phyloP scores from a whole-genome alignment of 53 echinoderm and acorn worm genomes.

The Pentamera pediparva region DNA sequence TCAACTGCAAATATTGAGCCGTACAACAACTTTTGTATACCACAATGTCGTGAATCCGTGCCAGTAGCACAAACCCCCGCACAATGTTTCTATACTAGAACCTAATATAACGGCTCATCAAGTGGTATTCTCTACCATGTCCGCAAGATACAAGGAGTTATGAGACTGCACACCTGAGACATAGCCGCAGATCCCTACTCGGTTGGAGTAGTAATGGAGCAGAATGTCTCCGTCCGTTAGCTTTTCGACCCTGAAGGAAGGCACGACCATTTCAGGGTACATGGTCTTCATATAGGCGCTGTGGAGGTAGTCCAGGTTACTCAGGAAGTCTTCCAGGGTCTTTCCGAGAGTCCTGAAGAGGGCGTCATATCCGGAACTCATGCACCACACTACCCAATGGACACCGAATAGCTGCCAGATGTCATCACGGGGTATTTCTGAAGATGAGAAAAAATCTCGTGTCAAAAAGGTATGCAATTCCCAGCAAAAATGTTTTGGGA shows the following conservation, averaged over 20 bases:
- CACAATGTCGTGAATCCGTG: too few species aligned
- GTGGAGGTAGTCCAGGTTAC: constrained; percentile 79
- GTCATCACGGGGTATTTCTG: constrained; percentile 48
- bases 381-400: constrained; percentile 82
- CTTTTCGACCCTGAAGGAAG: constrained; percentile 73
- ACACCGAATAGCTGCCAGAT: constrained; percentile 84
- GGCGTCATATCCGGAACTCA: constrained; percentile 74
- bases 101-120: too few species aligned
- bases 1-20: too few species aligned
- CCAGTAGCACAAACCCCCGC: too few species aligned
- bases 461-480: too few species aligned
- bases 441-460: too few species aligned
- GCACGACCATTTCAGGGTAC: constrained; percentile 83
- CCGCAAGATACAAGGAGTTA: too few species aligned
- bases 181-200: constrained; percentile 52
- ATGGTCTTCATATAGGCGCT: constrained; percentile 93
- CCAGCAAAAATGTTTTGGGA: too few species aligned
- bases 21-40: too few species aligned
- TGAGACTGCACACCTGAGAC: too few species aligned
- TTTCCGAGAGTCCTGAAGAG: constrained; percentile 73
- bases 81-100: too few species aligned
- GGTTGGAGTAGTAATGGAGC: constrained; percentile 70
- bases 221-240: constrained; percentile 54
- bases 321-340: constrained; percentile 56
- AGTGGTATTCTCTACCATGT: too few species aligned